Evolutionary conservation across 2,113 vertebrate genomes (phyloP).

Genomic region (Melanotaenia duboulayi): DNA sequence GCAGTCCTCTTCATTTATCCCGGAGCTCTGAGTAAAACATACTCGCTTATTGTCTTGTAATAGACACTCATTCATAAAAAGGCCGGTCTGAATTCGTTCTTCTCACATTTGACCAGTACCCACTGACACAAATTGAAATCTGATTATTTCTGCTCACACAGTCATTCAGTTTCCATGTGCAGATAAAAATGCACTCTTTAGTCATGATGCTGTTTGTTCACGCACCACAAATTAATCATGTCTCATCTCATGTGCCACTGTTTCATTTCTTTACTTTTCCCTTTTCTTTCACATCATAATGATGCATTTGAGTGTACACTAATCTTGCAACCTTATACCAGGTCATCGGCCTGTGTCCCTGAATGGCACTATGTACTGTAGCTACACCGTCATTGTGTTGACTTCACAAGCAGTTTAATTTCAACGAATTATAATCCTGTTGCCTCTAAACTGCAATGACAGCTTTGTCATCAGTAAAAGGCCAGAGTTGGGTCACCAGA

Average conservation of each 20-base stretch:
- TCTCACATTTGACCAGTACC: conserved; percentile 39
- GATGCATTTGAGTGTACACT: conserved; percentile 1
- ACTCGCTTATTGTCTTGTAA: conserved; percentile 9
- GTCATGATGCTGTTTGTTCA: conserved; percentile 4
- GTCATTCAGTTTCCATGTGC: conserved; percentile 19
- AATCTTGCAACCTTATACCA: background rate
- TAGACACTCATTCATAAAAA: conserved; percentile 23
- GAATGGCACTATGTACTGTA: background rate
- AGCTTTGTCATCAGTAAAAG: conserved; percentile 16
- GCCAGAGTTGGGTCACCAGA: conserved; percentile 9
- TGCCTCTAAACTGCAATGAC: conserved; percentile 25
- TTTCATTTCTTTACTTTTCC: conserved; percentile 25
- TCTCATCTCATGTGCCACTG: conserved; percentile 6
- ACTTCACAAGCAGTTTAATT: conserved; percentile 25
- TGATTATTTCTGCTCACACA: conserved; percentile 48
- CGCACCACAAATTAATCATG: background rate
- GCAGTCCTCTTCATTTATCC: conserved; percentile 19
- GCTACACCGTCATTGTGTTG: background rate
- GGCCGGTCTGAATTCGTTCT: conserved; percentile 8
- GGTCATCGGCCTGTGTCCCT: background rate
- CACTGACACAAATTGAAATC: conserved; percentile 49
- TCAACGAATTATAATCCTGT: conserved; percentile 27
- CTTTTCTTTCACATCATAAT: conserved; percentile 19
- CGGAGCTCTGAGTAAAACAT: conserved; percentile 8
- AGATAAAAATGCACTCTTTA: conserved; percentile 6